phyloP scores from a whole-genome alignment of 2,888 invertebrate species.

The Drosophila tanythrix region DNA sequence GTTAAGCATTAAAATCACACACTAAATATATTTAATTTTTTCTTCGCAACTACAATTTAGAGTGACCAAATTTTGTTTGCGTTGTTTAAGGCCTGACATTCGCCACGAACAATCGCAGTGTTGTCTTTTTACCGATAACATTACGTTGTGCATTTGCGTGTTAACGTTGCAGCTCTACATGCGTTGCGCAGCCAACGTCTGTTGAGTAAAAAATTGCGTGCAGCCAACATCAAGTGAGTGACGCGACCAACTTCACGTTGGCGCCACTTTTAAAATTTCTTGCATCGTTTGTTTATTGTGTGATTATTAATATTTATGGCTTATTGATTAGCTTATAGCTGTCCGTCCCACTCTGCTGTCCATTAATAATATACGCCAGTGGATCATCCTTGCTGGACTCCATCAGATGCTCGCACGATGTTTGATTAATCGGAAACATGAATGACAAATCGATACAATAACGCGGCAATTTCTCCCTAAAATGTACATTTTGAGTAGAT shows the following conservation, averaged over 20 bases:
- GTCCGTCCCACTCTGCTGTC: constrained; percentile 73
- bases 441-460: constrained; percentile 94
- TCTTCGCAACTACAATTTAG: constrained; percentile 60
- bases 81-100: constrained; percentile 56
- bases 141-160: constrained; percentile 14
- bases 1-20: constrained; percentile 43
- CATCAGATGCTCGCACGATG: constrained; percentile 85
- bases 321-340: constrained; percentile 79
- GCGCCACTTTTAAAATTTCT: constrained; percentile 38
- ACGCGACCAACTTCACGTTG: constrained; percentile 24
- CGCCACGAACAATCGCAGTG: constrained; percentile 41
- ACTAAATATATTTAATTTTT: constrained; percentile 61
- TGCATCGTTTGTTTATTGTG: constrained; percentile 8
- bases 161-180: constrained; percentile 1
- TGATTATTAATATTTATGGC: constrained; percentile 11
- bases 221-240: constrained; percentile 1
- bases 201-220: background rate
- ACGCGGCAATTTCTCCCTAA: constrained; percentile 85
- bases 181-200: constrained; percentile 6
- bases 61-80: constrained; percentile 65
- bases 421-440: constrained; percentile 93
- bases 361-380: constrained; percentile 82
- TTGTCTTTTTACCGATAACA: constrained; percentile 31
- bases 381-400: constrained; percentile 83
- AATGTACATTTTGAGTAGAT: background rate